These are phyloP conservation scores for Dicroscelio sp. DNA, from an alignment of 2,888 invertebrate genomes.

Conservation along the genomic window DNA sequence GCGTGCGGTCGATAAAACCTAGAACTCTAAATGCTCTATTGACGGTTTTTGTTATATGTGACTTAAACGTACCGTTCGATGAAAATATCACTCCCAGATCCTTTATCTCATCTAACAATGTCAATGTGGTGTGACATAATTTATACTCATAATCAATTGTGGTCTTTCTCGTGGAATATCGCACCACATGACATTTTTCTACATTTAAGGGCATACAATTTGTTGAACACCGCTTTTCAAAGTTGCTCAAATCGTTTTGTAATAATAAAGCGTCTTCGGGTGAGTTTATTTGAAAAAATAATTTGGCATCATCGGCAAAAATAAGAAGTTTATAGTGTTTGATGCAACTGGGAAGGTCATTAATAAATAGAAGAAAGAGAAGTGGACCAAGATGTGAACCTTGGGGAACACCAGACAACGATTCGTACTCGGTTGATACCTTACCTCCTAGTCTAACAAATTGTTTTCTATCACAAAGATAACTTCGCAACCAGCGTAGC, in stretches of 20 bases:
- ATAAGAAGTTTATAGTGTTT: neutral
- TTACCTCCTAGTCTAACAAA: neutral
- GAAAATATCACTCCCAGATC: neutral
- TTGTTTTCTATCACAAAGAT: conserved; percentile 40
- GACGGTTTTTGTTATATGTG: neutral
- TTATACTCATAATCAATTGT: neutral
- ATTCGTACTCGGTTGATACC: neutral
- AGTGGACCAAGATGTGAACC: neutral
- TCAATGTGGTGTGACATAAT: neutral
- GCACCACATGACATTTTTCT: neutral
- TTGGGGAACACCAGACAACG: neutral
- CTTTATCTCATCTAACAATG: neutral
- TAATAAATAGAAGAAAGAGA: neutral
- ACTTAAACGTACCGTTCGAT: neutral
- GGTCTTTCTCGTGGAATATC: neutral
- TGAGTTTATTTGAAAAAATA: neutral
- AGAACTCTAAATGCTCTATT: neutral
- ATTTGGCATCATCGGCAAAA: neutral
- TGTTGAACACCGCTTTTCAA: neutral
- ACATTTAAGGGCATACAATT: neutral
- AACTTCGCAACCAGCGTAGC: conserved; percentile 67
- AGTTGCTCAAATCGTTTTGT: neutral
- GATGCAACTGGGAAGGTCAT: neutral
- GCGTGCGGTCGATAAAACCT: neutral
- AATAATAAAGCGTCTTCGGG: neutral